Base-by-base conservation (phyloP, 30 jellyfish, hydroid and myxozoan species). In the Aurelia aurita complex sp. Pacific region DNA sequence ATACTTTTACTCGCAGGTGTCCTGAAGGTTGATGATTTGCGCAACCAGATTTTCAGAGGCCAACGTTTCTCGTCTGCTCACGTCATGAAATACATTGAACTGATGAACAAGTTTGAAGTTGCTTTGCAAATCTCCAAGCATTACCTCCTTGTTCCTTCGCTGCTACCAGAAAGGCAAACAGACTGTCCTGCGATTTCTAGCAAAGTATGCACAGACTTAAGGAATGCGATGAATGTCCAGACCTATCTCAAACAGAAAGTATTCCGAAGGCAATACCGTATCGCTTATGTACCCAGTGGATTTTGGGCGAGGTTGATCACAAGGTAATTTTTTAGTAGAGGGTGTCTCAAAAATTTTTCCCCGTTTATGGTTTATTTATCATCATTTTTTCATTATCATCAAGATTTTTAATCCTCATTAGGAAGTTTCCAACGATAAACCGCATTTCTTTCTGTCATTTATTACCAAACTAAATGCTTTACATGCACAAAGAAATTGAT, bases 251-350 rank as follows among this genome's bases (percentile, higher is more conserved):
- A 88, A 7, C 85, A 76, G 13, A 66, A 61, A 14, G 97, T 88
- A 1, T 88, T 61, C 67, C 64, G 99, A 17, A 79, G 99, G 61
- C 97, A 89, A 74, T 94, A 94, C 61, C 89, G 90, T 12, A 79
- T 94, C 90, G 57, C 97, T 10, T 89, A 94, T 61, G 92, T 94
- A 11, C 99, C 99, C 53, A 89, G 99, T 89, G 99, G 99, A 33
- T 94, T 94, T 73, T 94, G 99, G 99, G 97, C 99, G 53, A 90
- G 99, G 5, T 81, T 94, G 36, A 73, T 94, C 52, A 94, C 97
- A 42, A 89, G 99, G 99, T 94, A 82, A 46, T 3, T 40, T 2
- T 40, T 40, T 40, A 40, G 4, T 1, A 3, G 0, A 40, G 5
- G 4, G n/a, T n/a, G n/a, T n/a, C n/a, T n/a, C n/a, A n/a, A n/a